Evolutionary conservation across 2,113 vertebrate genomes (phyloP), one percentile per base, ranked within the genome.

Genomic region (Microtus pennsylvanicus): DNA sequence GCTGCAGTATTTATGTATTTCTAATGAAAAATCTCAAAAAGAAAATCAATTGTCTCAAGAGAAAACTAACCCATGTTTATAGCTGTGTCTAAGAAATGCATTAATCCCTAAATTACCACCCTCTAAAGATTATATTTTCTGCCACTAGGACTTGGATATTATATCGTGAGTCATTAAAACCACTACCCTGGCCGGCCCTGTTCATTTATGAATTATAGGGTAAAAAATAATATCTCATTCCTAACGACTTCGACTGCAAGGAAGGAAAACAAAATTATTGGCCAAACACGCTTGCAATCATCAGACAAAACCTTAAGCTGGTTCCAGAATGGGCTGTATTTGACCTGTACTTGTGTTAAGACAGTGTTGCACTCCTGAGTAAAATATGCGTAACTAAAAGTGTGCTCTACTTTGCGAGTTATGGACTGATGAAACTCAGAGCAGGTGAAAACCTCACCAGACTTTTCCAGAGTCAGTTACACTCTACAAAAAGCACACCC

Each of bases 241-340:
- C 70, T 80, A 95, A 89, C 90, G 93, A 92, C 45, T 92, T 94
- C 65, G 65, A 35, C 33, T 89, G 21, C 93, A 97, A 96, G 69
- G 33, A 93, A 95, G 91, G 26, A 42, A 97, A 96, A 94, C 55
- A 95, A 96, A 90, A 95, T 75, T 17, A 30, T 52, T 42, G 47
- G n/a, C 58, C 45, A 8, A 42, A 80, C n/a, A 9, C 87, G 45
- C 7, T 90, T 86, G 24, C 12, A 30, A 19, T 10, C 35, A n/a
- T 52, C 47, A 42, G 58, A 42, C 42, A 89, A 78, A 95, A 80
- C 10, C 30, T 93, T 55, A 11, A 74, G 33, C 61, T 69, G 14
- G 47, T 74, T 83, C 72, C 45, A 89, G 52, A 92, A 90, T 81
- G 45, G 81, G 75, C 50, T 63, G 12, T 26, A 72, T 42, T 42